Base-by-base conservation (phyloP, 2,113 vertebrate genomes). In the Columbina picui region DNA sequence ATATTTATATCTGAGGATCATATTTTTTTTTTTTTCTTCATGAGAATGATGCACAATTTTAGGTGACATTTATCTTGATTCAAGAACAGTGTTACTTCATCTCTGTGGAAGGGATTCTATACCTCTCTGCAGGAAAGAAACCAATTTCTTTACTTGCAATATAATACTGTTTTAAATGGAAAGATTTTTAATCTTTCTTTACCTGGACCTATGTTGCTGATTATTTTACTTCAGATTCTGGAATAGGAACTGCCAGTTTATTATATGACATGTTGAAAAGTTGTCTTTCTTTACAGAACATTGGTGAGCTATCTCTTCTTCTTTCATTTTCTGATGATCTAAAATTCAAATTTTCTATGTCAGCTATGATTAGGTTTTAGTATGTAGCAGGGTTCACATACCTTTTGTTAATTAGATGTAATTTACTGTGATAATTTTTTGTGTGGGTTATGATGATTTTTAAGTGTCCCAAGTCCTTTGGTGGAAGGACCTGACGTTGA, bases 1-100 rank as follows among this genome's bases (percentile, higher is more conserved):
- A 69, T 93, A 90, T 93, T 95, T 95, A 65, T 92, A 57, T 57
- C 27, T 75, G 38, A 38, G 14, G 41, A 70, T 75, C 52, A 29
- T 34, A 73, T 41, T 96, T 91, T 85, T 63, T 57, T 88, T 94
- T 96, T 88, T 73, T 22, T 84, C 79, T 87, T 84, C 34, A 38
- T 78, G 59, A 49, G 67, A 47, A 70, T 84, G 56, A 94, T 93
- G 47, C 34, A 77, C 53, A 71, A 73, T 93, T 84, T 91, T 47
- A 63, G 70, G 64, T 93, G 71, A 70, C 82, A 91, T 83, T 89
- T 65, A 45, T 94, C 45, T 61, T 92, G 34, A 80, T 81, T 69
- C 75, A 92, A 87, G 87, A 47, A 41, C 57, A 59, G 15, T 52
- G 18, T 52, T 95, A 70, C 67, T 90, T 94, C 38, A 50, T 73